Evolutionary conservation across 2,888 invertebrate species (phyloP).

Genomic region (Bugulina stolonifera): DNA sequence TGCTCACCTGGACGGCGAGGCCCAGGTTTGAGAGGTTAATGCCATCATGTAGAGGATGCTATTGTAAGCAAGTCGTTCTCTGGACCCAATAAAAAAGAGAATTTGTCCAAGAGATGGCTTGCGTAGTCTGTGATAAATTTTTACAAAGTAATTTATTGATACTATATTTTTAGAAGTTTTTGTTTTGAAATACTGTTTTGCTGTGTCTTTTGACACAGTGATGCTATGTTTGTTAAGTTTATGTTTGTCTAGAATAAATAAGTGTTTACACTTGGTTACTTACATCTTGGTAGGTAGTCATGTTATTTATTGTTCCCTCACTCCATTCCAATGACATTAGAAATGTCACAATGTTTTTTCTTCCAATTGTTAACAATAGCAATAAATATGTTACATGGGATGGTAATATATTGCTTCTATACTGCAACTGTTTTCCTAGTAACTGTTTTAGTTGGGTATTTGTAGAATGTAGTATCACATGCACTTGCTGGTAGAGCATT

Average conservation of each 20-base stretch:
- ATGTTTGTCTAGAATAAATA: not conserved
- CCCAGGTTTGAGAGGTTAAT: not conserved
- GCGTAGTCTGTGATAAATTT: not conserved
- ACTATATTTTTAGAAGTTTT: not conserved
- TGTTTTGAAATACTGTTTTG: not conserved
- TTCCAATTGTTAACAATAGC: no score
- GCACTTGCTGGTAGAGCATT: no score
- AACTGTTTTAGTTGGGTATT: no score
- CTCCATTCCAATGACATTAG: not conserved
- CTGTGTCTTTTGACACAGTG: not conserved
- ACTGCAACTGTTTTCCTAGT: no score
- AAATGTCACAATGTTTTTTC: not conserved
- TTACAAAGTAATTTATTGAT: not conserved
- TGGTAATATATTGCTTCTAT: no score
- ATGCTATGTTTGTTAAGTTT: constrained; percentile 18
- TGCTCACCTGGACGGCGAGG: no score
- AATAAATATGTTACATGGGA: no score
- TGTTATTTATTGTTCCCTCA: not conserved
- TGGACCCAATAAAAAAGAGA: not conserved
- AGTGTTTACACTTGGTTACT: not conserved
- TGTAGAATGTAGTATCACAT: no score
- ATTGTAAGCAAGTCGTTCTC: constrained; percentile 11
- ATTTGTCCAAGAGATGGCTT: not conserved
- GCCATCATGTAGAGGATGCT: not conserved
- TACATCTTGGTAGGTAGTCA: not conserved